Conservation (phyloP, 2,113 vertebrate species). For the Progne subis region DNA sequence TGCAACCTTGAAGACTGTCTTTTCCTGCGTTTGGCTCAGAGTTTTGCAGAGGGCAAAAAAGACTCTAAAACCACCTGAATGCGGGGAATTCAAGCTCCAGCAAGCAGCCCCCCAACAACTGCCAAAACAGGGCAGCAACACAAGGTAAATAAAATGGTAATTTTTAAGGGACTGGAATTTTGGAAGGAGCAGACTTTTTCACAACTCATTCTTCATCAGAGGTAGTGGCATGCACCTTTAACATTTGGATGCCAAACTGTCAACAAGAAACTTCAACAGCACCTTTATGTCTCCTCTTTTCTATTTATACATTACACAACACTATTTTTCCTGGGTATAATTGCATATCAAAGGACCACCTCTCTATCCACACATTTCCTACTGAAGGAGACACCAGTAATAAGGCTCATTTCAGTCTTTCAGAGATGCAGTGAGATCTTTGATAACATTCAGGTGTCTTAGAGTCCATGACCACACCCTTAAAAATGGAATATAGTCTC, state of each 20-base stretch:
- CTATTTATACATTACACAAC: slow-evolving; percentile 25
- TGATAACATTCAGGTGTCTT: background rate
- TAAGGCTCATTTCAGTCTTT: background rate
- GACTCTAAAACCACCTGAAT: too few species aligned
- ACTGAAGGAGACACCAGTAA: background rate
- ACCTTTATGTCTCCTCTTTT: slow-evolving; percentile 17
- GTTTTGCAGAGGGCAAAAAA: too few species aligned
- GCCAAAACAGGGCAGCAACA: too few species aligned
- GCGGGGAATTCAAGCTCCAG: too few species aligned
- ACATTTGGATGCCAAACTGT: background rate
- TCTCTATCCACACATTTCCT: background rate
- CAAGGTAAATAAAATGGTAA: background rate
- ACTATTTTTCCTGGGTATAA: slow-evolving; percentile 20
- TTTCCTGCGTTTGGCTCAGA: too few species aligned
- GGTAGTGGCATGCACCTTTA: background rate
- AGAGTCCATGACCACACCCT: background rate
- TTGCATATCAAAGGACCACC: background rate
- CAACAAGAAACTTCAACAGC: background rate
- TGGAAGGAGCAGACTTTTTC: background rate
- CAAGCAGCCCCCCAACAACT: too few species aligned
- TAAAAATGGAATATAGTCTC: background rate
- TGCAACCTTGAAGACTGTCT: too few species aligned
- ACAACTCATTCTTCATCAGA: background rate
- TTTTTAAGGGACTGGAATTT: background rate
- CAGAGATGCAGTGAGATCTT: background rate